phyloP scores from a whole-genome alignment of 2,888 invertebrate species.

The Aphelenchoides bicaudatus region DNA sequence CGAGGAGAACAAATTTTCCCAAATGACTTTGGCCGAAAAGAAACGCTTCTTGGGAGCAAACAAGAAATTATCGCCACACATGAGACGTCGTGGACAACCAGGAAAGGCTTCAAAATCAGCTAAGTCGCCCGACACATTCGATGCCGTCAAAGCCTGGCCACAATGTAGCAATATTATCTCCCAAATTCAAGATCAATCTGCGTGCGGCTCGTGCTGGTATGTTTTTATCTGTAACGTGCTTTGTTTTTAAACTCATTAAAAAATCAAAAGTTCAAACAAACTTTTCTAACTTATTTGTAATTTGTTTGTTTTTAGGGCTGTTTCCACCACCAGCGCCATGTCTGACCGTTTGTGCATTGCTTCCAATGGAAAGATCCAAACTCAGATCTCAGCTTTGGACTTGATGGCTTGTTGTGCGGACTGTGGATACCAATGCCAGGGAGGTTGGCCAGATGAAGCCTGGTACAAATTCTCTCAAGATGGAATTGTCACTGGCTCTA shows the following conservation, averaged over 20 bases:
- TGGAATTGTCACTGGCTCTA: constrained; percentile 33
- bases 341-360: constrained; percentile 19
- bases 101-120: not conserved
- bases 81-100: not conserved
- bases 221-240: too few species aligned
- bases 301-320: too few species aligned
- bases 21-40: not conserved
- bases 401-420: constrained; percentile 8
- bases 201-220: constrained; percentile 30
- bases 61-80: not conserved
- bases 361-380: not conserved
- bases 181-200: constrained; percentile 40
- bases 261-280: too few species aligned
- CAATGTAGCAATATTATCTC: constrained; percentile 34
- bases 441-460: constrained; percentile 34
- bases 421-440: constrained; percentile 20
- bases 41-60: not conserved
- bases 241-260: too few species aligned
- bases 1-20: not conserved
- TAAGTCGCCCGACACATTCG: constrained; percentile 30
- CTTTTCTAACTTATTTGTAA: too few species aligned
- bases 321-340: constrained; percentile 1
- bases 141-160: constrained; percentile 38
- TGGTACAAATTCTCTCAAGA: constrained; percentile 29
- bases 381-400: constrained; percentile 1